Evolutionary conservation across 2,797 vertebrate genomes (phyloP), one percentile per base, ranked within the genome.

Genomic region (Mycteria americana): DNA sequence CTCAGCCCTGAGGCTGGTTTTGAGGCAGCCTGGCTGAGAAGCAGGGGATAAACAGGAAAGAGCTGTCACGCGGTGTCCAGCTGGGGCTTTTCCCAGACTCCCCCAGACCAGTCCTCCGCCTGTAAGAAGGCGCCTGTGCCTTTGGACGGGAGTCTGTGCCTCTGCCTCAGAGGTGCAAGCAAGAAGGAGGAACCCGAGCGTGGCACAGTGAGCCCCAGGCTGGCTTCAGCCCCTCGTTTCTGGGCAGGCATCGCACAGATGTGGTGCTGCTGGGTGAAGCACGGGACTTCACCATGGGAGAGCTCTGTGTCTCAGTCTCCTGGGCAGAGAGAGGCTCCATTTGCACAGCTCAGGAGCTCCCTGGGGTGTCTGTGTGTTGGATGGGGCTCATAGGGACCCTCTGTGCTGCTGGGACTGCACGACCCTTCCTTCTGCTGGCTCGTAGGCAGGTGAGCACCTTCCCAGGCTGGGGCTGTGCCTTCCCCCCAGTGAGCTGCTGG

Each of bases 131-230:
- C 1, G 10, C 17, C 35, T 31, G 1, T 45, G 57, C 48, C 39
- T 89, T 88, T 43, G 30, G 39, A 30, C 7, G 3, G 25, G 13
- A 35, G 5, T 30, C 24, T 25, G 25, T 3, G 8, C 31, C 41
- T 60, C 33, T 48, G 5, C 37, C 7, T 53, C 33, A 64, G 22
- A 60, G 33, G 45, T 48, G 9, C 23, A 19, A 69, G 9, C 23
- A 22, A 65, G 37, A 24, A 84, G 68, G 41, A 77, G 27, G 19
- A 78, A 60, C 22, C 17, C 5, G 5, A 79, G 37, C 41, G 28
- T 0, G 1, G 27, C 12, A 3, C 37, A 53, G 50, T 0, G 0
- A 69, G 41, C 12, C 54, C 46, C 37, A 72, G 50, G 15, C 19
- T 79, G n/a, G 59, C 51, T 60, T 64, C 37, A 56, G 10, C 13